These are phyloP conservation scores for Perca flavescens DNA, from an alignment of 2,113 vertebrate species.

Conservation along the genomic window DNA sequence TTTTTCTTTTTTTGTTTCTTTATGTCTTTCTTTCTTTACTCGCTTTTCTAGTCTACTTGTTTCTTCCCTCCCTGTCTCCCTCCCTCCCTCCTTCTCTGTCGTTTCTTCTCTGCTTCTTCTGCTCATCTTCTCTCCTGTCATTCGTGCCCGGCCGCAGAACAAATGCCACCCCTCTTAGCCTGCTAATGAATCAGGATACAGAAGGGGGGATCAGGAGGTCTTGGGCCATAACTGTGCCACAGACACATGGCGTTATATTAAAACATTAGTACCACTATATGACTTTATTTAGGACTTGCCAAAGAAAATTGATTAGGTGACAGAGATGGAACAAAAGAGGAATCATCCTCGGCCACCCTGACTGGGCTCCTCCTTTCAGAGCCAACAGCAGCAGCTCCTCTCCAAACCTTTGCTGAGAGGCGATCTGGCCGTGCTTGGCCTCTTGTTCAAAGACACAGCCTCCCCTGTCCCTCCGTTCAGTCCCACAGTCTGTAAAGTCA, in stretches of 20 bases:
- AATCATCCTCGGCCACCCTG: slow-evolving; percentile 72
- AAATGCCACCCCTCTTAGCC: slow-evolving; percentile 64
- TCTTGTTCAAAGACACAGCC: slow-evolving; percentile 47
- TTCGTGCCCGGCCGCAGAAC: slow-evolving; percentile 52
- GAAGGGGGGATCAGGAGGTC: slow-evolving; percentile 67
- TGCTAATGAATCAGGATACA: slow-evolving; percentile 66
- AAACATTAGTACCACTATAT: slow-evolving; percentile 87
- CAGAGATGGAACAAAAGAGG: slow-evolving; percentile 78
- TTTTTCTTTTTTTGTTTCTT: slow-evolving; percentile 21
- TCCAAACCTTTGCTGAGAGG: slow-evolving; percentile 62
- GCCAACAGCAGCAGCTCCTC: slow-evolving; percentile 70
- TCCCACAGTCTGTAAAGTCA: neutral
- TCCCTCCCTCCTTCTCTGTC: slow-evolving; percentile 40
- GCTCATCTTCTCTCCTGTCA: slow-evolving; percentile 63
- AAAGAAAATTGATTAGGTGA: slow-evolving; percentile 82
- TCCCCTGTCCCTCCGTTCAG: slow-evolving; percentile 18
- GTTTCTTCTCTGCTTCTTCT: slow-evolving; percentile 28
- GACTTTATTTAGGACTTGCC: slow-evolving; percentile 85
- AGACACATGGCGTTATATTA: slow-evolving; percentile 84
- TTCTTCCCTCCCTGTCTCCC: slow-evolving; percentile 21
- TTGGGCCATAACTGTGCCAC: slow-evolving; percentile 68
- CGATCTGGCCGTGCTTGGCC: slow-evolving; percentile 60
- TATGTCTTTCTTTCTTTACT: slow-evolving; percentile 28
- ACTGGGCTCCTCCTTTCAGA: slow-evolving; percentile 65
- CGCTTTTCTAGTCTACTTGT: slow-evolving; percentile 11